Conservation (phyloP, 2,888 invertebrate species). For the Melanostoma scalare region DNA sequence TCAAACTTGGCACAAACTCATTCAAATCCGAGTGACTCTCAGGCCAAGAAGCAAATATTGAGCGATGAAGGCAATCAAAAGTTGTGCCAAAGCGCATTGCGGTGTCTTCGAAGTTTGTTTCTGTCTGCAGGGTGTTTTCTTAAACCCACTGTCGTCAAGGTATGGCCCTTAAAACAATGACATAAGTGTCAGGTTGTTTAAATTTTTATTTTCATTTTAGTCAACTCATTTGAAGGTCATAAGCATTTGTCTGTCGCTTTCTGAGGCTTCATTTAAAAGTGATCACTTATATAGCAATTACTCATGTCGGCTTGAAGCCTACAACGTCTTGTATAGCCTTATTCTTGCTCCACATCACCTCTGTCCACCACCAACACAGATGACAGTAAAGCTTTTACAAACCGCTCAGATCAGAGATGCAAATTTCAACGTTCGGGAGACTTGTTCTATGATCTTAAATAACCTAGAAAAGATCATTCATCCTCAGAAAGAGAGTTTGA, state of each 20-base stretch:
- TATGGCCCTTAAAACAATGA: slow-evolving; percentile 29
- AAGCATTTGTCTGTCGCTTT: slow-evolving; percentile 70
- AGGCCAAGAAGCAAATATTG: slow-evolving; percentile 69
- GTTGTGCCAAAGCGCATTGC: slow-evolving; percentile 75
- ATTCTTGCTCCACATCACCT: slow-evolving; percentile 75
- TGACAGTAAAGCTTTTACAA: slow-evolving; percentile 74
- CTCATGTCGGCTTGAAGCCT: slow-evolving; percentile 75
- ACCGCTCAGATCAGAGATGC: slow-evolving; percentile 75
- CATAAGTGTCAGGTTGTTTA: background rate
- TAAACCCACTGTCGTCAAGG: slow-evolving; percentile 75
- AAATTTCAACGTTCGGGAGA: slow-evolving; percentile 69
- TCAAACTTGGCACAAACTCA: slow-evolving; percentile 75
- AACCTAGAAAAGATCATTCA: slow-evolving; percentile 77
- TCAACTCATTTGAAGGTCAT: slow-evolving; percentile 75
- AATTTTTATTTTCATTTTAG: slow-evolving; percentile 54
- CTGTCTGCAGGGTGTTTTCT: slow-evolving; percentile 72
- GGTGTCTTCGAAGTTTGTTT: slow-evolving; percentile 74
- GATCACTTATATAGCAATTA: slow-evolving; percentile 73
- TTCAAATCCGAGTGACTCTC: slow-evolving; percentile 73
- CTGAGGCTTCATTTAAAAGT: slow-evolving; percentile 52
- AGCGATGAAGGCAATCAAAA: slow-evolving; percentile 74
- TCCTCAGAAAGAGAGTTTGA: slow-evolving; percentile 77
- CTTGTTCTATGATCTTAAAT: slow-evolving; percentile 72
- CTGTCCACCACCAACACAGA: slow-evolving; percentile 77
- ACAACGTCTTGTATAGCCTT: slow-evolving; percentile 73